Evolutionary conservation across 2,888 invertebrate genomes (phyloP).

Genomic region (Lycocerus yunnanus): DNA sequence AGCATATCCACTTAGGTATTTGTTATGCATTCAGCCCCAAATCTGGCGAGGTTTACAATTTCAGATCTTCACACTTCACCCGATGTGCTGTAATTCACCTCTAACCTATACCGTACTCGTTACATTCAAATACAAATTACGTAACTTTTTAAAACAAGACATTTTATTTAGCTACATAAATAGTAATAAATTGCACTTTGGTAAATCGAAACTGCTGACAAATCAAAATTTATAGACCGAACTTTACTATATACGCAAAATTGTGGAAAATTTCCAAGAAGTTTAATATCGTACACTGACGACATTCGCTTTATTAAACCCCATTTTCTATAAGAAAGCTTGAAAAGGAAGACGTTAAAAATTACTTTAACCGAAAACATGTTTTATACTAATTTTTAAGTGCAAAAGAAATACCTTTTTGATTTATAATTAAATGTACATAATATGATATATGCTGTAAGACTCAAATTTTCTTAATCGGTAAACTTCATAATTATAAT

Average conservation of each 20-base stretch:
- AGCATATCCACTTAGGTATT: slow-evolving; percentile 52
- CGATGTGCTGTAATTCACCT: slow-evolving; percentile 3
- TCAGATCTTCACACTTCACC: slow-evolving; percentile 31
- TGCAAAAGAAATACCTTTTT: background rate
- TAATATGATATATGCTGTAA: no score
- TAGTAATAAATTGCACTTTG: background rate
- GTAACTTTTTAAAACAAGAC: background rate
- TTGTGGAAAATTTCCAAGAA: background rate
- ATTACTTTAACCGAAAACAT: background rate
- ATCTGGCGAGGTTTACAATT: slow-evolving; percentile 48
- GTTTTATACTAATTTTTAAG: background rate
- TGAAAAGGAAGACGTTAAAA: background rate
- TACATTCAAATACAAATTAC: background rate
- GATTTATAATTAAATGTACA: background rate
- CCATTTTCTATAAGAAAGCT: background rate
- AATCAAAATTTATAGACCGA: slow-evolving; percentile 4
- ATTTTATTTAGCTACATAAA: background rate
- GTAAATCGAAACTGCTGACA: slow-evolving; percentile 1
- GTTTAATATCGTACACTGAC: background rate
- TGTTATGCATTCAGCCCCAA: slow-evolving; percentile 55
- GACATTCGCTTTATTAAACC: slow-evolving; percentile 3
- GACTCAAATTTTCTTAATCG: background rate
- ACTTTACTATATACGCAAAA: background rate
- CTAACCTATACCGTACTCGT: background rate
- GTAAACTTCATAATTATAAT: background rate